Evolutionary conservation across 1,140 invertebrate genomes (phyloP), one percentile per base, ranked within the genome.

Genomic region (Chironomus striatipennis): DNA sequence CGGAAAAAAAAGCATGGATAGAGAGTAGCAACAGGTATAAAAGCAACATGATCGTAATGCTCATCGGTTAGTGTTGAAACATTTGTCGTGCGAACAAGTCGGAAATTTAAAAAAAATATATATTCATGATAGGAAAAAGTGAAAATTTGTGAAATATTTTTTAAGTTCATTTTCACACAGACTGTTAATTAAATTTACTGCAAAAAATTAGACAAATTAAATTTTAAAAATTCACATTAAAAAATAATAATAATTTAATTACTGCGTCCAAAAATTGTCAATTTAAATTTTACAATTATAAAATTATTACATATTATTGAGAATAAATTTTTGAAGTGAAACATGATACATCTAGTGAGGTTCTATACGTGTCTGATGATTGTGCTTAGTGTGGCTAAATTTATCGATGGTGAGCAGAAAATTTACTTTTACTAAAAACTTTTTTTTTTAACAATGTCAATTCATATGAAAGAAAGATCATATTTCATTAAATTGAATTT

Each of bases 1-100:
- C n/a, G n/a, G n/a, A n/a, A n/a, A n/a, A n/a, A n/a, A 57, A n/a
- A n/a, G 12, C 12, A n/a, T 34, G 24, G 47, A 5, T n/a, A 57
- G n/a, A 12, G 47, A n/a, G 47, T n/a, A 57, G 47, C 47, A 57
- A 57, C 47, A 57, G 47, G 47, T 57, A 57, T 57, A 57, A 57
- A 57, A 57, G 47, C 12, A 57, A 15, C 47, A 57, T 15, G 47
- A 57, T 57, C 47, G 47, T 57, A 57, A n/a, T n/a, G 47, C 47
- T 57, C n/a, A n/a, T 57, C 47, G n/a, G 9, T 57, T 57, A 57
- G 47, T 57, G 47, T 57, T 57, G 12, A 15, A 57, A 57, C 47
- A 57, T 57, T 57, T 12, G 9, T 57, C 12, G 47, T n/a, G 12
- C n/a, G 12, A 57, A n/a, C 12, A 57, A 57, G 47, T 57, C 47